Base-by-base conservation (phyloP, 2,113 vertebrate species). In the Haliaeetus leucogaster region DNA sequence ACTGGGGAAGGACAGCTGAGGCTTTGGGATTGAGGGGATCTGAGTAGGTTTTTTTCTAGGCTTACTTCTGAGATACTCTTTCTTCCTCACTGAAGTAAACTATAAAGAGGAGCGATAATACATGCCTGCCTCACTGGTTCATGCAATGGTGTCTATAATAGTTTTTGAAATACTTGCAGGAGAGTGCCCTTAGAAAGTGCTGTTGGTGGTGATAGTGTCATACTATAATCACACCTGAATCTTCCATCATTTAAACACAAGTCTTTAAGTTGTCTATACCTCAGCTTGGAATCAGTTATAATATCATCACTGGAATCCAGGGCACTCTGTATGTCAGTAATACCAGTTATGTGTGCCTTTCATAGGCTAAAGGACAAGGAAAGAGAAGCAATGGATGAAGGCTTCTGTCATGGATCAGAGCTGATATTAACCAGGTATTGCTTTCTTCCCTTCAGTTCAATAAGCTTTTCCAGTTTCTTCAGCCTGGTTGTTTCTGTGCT, bases 401-500 rank as follows among this genome's bases (percentile, higher is more conserved):
- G 32, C 16, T 85, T 94, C 76, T 94, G 70, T 92, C 34, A 18
- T 63, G 45, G 77, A 47, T 83, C 65, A 74, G 70, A 67, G 66
- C 59, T 92, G 90, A 89, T 80, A 63, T 21, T 96, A 81, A 81
- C n/a, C 93, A 91, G 77, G 25, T 88, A 78, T 62, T 90, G 66
- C 27, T 67, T 45, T 95, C 12, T 5, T 59, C 36, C 52, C 38
- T 80, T 78, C 29, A 55, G 40, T 59, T 70, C 4, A 23, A 92
- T 96, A 94, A 89, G 45, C 43, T 82, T 90, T 90, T 89, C 58
- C 56, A 88, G 47, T 97, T 97, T 95, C 89, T 92, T 80, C 50
- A 72, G 50, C 38, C 72, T 88, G 48, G 29, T 84, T 95, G 89
- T 78, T 96, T 96, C 96, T 90, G 92, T 90, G 82, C 84, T 80